Conservation (phyloP, 2,888 invertebrate genomes). For the Lepidochitona cinerea region DNA sequence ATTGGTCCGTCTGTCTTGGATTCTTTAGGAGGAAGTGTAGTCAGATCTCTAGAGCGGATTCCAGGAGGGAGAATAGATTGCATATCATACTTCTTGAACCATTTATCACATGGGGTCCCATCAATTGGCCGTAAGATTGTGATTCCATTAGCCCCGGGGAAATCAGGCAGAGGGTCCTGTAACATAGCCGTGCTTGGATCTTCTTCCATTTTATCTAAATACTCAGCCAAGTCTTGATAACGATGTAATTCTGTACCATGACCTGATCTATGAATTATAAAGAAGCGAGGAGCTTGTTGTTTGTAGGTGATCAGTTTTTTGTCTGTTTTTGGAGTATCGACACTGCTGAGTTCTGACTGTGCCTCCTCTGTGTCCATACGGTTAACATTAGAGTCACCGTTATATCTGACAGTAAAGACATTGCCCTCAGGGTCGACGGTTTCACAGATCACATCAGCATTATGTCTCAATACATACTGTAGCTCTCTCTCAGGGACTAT, state of each 20-base stretch:
- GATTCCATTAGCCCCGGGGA: constrained; percentile 66
- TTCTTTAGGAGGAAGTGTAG: constrained; percentile 63
- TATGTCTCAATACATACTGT: constrained; percentile 63
- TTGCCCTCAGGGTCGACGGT: constrained; percentile 66
- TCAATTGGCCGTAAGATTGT: constrained; percentile 63
- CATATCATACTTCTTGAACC: constrained; percentile 65
- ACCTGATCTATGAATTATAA: constrained; percentile 65
- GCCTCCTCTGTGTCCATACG: constrained; percentile 24
- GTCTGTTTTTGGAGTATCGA: constrained; percentile 24
- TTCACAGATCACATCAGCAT: constrained; percentile 61
- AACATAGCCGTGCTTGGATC: constrained; percentile 66
- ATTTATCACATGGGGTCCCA: constrained; percentile 58
- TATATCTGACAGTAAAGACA: constrained; percentile 63
- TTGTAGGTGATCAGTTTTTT: constrained; percentile 48
- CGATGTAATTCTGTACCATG: constrained; percentile 67
- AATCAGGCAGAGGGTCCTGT: constrained; percentile 65
- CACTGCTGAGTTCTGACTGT: constrained; percentile 42
- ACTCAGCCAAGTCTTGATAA: constrained; percentile 66
- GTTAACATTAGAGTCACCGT: constrained; percentile 60
- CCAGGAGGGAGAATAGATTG: constrained; percentile 67
- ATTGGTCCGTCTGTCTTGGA: constrained; percentile 61
- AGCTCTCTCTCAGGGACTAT: constrained; percentile 49
- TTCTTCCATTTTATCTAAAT: constrained; percentile 61
- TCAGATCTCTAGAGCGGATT: constrained; percentile 61
- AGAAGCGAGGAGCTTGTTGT: constrained; percentile 68